Conservation (phyloP, 2,113 vertebrate species). For the Myiozetetes cayanensis region DNA sequence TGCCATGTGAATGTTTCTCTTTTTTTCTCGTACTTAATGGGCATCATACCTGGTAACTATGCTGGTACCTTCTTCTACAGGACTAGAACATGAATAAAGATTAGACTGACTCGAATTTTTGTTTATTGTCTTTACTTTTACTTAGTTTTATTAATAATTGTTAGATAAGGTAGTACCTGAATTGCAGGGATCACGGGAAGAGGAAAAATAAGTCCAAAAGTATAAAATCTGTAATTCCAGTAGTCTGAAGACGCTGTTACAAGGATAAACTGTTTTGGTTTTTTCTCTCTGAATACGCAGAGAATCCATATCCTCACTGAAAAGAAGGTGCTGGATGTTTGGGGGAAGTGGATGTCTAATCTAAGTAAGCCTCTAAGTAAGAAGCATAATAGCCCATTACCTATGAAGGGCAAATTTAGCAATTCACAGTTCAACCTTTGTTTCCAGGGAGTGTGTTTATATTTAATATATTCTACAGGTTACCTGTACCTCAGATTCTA, state of each 20-base stretch:
- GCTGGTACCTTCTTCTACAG: background rate
- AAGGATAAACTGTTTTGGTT: background rate
- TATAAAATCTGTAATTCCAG: background rate
- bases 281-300: background rate
- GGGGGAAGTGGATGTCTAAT: fast-evolving
- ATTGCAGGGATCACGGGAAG: background rate
- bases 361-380: background rate
- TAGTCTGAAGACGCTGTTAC: background rate
- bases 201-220: background rate
- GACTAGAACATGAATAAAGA: background rate
- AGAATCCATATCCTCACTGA: background rate
- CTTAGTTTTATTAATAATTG: background rate
- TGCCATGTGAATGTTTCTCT: background rate
- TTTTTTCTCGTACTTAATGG: background rate
- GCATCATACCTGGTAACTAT: background rate
- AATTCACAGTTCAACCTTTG: background rate
- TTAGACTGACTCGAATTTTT: background rate
- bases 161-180: background rate
- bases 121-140: background rate
- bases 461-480: background rate
- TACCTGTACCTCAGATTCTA: background rate
- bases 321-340: background rate
- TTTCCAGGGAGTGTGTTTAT: background rate
- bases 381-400: background rate
- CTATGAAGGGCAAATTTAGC: background rate